phyloP scores from a whole-genome alignment of 2,888 invertebrate genomes.

The Heliconius hortense region DNA sequence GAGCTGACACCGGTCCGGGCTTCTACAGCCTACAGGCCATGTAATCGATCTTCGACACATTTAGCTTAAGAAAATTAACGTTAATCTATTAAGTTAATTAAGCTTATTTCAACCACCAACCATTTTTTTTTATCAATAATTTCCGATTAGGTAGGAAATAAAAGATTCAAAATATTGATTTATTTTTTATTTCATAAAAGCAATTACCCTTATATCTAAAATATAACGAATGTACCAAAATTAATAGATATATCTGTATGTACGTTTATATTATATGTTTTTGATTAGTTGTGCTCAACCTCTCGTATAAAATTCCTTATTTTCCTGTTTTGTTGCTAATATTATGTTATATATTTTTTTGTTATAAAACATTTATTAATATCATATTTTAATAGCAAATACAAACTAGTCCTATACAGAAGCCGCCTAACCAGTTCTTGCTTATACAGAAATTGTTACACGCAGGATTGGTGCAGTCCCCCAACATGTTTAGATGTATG shows the following conservation, averaged over 20 bases:
- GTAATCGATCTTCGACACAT: too few relatives aligned
- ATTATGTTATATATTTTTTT: neutral
- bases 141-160: too few relatives aligned
- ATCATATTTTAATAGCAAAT: neutral
- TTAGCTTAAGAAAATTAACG: too few relatives aligned
- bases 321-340: neutral
- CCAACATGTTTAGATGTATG: neutral
- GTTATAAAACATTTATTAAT: neutral
- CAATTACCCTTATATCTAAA: neutral
- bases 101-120: too few relatives aligned
- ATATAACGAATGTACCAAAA: neutral
- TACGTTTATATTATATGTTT: neutral
- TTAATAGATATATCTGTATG: neutral
- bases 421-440: neutral
- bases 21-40: too few relatives aligned
- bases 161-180: neutral
- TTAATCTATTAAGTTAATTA: too few relatives aligned
- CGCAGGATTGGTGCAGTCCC: neutral
- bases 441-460: neutral
- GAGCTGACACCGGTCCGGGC: too few relatives aligned
- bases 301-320: too few relatives aligned
- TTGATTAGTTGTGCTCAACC: neutral
- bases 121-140: too few relatives aligned
- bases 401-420: neutral
- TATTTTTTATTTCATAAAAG: conserved; percentile 1